A percentile compares a stretch with the other conserved stretches of the same genome.
phyloP scores from a whole-genome alignment of 2,113 vertebrate genomes.

The Centropus bengalensis region DNA sequence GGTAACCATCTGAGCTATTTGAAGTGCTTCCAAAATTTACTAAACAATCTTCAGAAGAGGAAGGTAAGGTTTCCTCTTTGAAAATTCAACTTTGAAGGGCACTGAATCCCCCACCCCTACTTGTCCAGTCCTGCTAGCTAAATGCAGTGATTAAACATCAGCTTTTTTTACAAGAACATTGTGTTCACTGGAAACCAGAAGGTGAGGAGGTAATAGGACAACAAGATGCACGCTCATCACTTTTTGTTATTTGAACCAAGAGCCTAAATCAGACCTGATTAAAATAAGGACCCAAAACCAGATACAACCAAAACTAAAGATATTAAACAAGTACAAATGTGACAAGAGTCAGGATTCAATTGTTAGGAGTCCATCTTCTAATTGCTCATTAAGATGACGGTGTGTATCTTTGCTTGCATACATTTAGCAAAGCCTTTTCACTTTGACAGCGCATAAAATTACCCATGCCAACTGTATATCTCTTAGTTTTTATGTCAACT shows the following conservation, averaged over 20 bases:
- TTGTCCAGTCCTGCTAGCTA: background rate
- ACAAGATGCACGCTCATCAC: slow-evolving; percentile 4
- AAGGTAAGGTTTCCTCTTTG: background rate
- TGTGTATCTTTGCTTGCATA: slow-evolving; percentile 9
- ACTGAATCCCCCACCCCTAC: background rate
- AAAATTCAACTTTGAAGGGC: background rate
- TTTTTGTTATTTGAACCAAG: slow-evolving; percentile 32
- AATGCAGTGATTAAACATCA: background rate
- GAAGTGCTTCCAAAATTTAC: background rate
- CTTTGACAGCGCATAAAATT: slow-evolving; percentile 58
- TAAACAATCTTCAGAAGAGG: background rate
- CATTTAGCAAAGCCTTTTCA: slow-evolving; percentile 45
- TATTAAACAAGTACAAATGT: slow-evolving; percentile 54
- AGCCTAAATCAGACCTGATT: slow-evolving; percentile 30
- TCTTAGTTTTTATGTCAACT: slow-evolving; percentile 20
- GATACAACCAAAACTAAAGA: background rate
- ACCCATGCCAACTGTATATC: background rate
- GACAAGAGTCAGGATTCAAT: slow-evolving; percentile 31
- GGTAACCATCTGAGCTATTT: background rate
- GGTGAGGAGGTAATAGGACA: slow-evolving; percentile 4
- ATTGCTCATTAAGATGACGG: slow-evolving; percentile 48
- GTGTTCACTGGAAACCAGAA: background rate
- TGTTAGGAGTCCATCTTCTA: slow-evolving; percentile 55
- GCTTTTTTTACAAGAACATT: background rate
- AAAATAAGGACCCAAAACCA: background rate